Conservation (phyloP, 1,140 invertebrate genomes). For the Sycophila sp. region DNA sequence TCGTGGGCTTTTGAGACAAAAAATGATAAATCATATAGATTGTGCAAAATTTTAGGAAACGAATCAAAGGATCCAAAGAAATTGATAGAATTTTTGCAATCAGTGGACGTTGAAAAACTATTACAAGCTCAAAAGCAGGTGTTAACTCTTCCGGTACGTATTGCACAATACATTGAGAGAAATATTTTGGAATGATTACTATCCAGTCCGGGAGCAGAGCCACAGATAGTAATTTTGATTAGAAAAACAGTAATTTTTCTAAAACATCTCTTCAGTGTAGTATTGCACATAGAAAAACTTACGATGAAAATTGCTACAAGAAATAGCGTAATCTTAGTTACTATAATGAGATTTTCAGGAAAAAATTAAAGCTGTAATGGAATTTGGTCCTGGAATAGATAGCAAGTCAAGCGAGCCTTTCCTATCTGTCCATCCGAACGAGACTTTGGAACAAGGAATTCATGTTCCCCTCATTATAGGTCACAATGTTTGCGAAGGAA, state of each 20-base stretch:
- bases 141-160: neutral
- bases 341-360: constrained; percentile 42
- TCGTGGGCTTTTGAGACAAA: constrained; percentile 56
- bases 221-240: too few species aligned
- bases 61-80: constrained; percentile 58
- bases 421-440: constrained; percentile 53
- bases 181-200: too few species aligned
- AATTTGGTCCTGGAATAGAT: constrained; percentile 52
- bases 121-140: neutral
- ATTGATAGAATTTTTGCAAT: constrained; percentile 63
- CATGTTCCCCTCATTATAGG: constrained; percentile 72
- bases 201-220: too few species aligned
- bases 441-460: constrained; percentile 58
- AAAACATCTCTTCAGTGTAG: too few species aligned
- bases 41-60: constrained; percentile 52
- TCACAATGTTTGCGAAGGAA: constrained; percentile 69
- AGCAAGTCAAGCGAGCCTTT: constrained; percentile 56
- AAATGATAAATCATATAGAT: constrained; percentile 48
- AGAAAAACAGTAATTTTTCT: too few species aligned
- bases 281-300: neutral
- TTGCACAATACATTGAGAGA: too few species aligned
- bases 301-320: neutral
- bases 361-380: constrained; percentile 24
- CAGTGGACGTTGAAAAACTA: constrained; percentile 45
- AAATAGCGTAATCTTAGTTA: neutral